Evolutionary conservation across 2,797 vertebrate species (phyloP), one percentile per base, ranked within the genome.

Genomic region (Botia kubotai): DNA sequence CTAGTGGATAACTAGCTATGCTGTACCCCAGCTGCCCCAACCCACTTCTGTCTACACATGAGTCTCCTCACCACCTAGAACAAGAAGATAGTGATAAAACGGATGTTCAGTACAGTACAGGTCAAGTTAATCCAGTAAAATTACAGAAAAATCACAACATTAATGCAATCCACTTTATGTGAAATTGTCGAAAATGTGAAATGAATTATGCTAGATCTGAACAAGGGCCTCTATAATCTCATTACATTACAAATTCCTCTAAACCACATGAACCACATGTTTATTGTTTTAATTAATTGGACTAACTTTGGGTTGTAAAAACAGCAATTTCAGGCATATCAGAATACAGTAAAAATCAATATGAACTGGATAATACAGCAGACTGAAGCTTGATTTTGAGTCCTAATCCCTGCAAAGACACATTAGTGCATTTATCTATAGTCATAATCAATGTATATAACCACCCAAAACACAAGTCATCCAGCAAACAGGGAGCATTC

Each of bases 361-460:
- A 43, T 43, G 39, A 11, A 26, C 6, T 57, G n/a, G 17, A 19
- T 19, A 57, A 19, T 57, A 7, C 21, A 58, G 21, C 57, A 23
- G n/a, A 11, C 57, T 3, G 11, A 58, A 10, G 6, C 10, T 10
- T 8, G 29, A 29, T 43, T 63, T 33, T 63, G 58, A 29, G 14
- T 62, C 58, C 11, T 26, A 12, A 63, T 29, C 60, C 26, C 4
- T 63, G 26, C 60, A 63, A 16, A 60, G 12, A 63, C 60, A 29
- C 60, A 33, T 80, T 76, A 84, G 63, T 21, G 67, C 58, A 50
- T 77, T 74, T 52, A 62, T 7, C 70, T 39, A 23, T 29, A 67
- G 60, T 60, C 33, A 67, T 57, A 68, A 75, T 81, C 4, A 29
- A 29, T 29, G 29, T 4, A 29, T 29, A 4, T 29, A 29, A 2